Evolutionary conservation across 1,140 invertebrate species (phyloP).

Genomic region (Babylonia areolata): DNA sequence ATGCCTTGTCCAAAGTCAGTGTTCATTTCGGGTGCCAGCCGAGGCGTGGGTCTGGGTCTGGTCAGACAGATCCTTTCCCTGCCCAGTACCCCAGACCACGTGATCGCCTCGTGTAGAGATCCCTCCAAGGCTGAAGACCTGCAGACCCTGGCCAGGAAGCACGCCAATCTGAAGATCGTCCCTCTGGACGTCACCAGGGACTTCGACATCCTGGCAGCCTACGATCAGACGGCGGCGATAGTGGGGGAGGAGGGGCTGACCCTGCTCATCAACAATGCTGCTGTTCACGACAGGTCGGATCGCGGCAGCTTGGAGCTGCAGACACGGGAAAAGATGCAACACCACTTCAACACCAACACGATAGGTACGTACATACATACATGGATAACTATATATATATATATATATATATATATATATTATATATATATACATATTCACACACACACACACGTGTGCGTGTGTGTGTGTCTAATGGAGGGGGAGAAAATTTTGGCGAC

Average conservation of each 20-base stretch:
- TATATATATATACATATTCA: too few species aligned
- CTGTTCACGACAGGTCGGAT: not conserved
- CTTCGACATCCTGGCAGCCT: not conserved
- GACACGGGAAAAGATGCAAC: constrained; percentile 9
- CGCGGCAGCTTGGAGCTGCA: not conserved
- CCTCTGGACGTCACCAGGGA: not conserved
- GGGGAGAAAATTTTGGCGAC: too few species aligned
- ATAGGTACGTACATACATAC: too few species aligned
- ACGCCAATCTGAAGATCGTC: not conserved
- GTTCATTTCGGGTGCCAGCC: constrained; percentile 90
- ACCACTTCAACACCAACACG: not conserved
- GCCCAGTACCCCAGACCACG: constrained; percentile 84
- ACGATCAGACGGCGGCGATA: constrained; percentile 46
- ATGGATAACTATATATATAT: too few species aligned
- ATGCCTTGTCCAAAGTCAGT: constrained; percentile 64
- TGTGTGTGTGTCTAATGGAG: too few species aligned
- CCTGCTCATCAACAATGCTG: constrained; percentile 49
- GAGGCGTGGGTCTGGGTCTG: constrained; percentile 90
- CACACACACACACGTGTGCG: too few species aligned
- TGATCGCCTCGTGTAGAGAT: constrained; percentile 70
- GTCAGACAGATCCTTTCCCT: constrained; percentile 81
- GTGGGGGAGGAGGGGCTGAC: constrained; percentile 35
- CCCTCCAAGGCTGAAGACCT: not conserved
- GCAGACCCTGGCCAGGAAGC: not conserved
- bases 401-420: too few species aligned